These are phyloP conservation scores for Drosophila prolongata DNA, from an alignment of 2,888 invertebrate species.

Conservation along the genomic window DNA sequence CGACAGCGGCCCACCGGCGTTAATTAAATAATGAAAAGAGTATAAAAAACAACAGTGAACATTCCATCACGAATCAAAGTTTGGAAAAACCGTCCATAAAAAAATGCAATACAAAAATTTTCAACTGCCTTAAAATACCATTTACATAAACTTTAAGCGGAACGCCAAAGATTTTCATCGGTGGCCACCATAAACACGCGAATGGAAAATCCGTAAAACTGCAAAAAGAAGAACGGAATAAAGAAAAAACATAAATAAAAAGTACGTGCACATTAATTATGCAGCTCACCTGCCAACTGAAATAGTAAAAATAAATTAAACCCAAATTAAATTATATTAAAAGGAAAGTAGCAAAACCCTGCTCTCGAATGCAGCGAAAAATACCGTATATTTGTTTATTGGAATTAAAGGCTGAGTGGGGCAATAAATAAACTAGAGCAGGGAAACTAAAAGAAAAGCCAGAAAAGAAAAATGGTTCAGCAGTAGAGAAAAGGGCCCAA, in stretches of 20 bases:
- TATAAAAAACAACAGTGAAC: neutral
- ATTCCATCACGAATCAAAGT: conserved; percentile 26
- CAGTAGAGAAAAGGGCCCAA: neutral
- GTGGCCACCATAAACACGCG: conserved; percentile 46
- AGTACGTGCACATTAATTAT: conserved; percentile 45
- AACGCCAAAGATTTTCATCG: conserved; percentile 41
- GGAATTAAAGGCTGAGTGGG: conserved; percentile 29
- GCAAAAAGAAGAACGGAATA: neutral
- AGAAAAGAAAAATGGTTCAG: neutral
- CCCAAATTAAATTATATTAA: neutral
- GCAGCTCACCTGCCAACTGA: conserved; percentile 29
- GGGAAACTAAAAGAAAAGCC: neutral
- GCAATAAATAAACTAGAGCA: conserved; percentile 33
- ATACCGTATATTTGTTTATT: conserved; percentile 18
- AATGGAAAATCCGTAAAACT: conserved; percentile 26
- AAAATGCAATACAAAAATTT: conserved; percentile 36
- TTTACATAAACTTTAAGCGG: conserved; percentile 27
- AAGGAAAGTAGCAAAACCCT: conserved; percentile 15
- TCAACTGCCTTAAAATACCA: conserved; percentile 8
- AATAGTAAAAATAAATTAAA: conserved; percentile 5
- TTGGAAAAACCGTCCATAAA: conserved; percentile 35
- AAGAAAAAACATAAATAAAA: conserved; percentile 29
- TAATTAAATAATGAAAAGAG: conserved; percentile 50
- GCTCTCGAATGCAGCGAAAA: neutral
- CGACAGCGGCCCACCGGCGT: conserved; percentile 29